A percentile compares a stretch with the other conserved stretches of the same genome.
Evolutionary conservation across 2,888 invertebrate species (phyloP).

Genomic region (Acleris laterana): DNA sequence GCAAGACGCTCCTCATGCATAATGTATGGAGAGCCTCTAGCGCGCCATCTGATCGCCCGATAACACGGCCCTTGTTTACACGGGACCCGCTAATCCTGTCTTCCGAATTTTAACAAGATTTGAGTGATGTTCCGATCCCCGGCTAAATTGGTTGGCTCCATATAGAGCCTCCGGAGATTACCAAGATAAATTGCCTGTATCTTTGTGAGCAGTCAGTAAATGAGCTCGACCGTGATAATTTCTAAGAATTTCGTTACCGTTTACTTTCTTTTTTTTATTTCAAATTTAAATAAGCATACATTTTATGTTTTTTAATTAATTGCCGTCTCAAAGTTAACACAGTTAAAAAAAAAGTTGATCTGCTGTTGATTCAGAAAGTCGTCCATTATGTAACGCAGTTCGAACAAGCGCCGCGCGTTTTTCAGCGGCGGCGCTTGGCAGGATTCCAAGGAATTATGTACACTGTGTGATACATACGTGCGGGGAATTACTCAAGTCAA

Average conservation of each 20-base stretch:
- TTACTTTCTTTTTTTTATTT: conserved; percentile 1
- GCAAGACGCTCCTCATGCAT: conserved; percentile 66
- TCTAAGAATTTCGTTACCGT: conserved; percentile 21
- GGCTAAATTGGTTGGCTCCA: conserved; percentile 46
- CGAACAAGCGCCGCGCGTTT: conserved; percentile 48
- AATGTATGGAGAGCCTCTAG: conserved; percentile 62
- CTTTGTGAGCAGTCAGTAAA: conserved; percentile 38
- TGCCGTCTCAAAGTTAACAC: conserved; percentile 1
- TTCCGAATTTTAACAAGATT: conserved; percentile 74
- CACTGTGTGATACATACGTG: conserved; percentile 39
- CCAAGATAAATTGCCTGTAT: conserved; percentile 55
- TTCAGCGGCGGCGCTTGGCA: conserved; percentile 47
- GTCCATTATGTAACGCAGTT: conserved; percentile 41
- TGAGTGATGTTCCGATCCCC: conserved; percentile 61
- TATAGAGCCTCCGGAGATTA: conserved; percentile 51
- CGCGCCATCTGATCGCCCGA: conserved; percentile 71
- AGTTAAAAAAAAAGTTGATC: background rate
- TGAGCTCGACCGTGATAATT: conserved; percentile 31
- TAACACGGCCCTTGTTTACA: conserved; percentile 74
- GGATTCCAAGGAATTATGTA: conserved; percentile 49
- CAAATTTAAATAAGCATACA: background rate
- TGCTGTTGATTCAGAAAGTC: conserved; percentile 32
- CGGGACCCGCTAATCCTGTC: conserved; percentile 70
- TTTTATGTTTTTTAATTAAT: background rate
- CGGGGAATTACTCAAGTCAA: conserved; percentile 37